phyloP scores from a whole-genome alignment of 2,113 vertebrate species.

The Phoenicopterus ruber region DNA sequence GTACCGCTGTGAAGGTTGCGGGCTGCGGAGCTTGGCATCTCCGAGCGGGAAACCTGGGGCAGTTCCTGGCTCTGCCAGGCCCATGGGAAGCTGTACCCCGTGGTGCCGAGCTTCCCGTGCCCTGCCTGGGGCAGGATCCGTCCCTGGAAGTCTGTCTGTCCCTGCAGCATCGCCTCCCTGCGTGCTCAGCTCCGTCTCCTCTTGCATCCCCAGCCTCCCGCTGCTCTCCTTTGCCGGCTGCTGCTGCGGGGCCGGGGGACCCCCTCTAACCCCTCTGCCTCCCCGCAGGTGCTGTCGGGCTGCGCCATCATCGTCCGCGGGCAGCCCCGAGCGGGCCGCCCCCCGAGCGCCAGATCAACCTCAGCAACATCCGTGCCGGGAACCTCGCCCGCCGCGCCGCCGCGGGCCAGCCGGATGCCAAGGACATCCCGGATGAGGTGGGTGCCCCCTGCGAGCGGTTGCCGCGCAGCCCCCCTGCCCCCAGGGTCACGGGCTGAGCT shows the following conservation, averaged over 20 bases:
- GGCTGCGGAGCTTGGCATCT: neutral
- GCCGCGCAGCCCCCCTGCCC: fast-evolving
- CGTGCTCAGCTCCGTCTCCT: fast-evolving
- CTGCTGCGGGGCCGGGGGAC: fast-evolving
- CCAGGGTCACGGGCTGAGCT: fast-evolving
- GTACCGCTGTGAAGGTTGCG: neutral
- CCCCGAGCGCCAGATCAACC: slow-evolving; percentile 95
- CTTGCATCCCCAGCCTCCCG: no score
- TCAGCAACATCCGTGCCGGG: slow-evolving; percentile 92
- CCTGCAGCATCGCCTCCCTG: fast-evolving
- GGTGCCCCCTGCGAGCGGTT: neutral
- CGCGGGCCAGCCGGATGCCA: slow-evolving; percentile 84
- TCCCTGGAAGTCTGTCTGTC: neutral
- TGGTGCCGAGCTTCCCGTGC: fast-evolving
- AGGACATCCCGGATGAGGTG: slow-evolving; percentile 93
- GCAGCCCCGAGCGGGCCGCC: slow-evolving; percentile 91
- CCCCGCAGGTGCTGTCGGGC: slow-evolving; percentile 87
- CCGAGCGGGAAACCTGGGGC: neutral
- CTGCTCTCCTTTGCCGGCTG: no score
- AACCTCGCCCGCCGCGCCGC: slow-evolving; percentile 86
- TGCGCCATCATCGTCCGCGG: slow-evolving; percentile 97
- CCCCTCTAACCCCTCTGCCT: neutral
- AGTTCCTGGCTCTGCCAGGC: neutral
- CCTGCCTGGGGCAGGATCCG: neutral
- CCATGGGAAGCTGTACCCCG: fast-evolving